phyloP scores from a whole-genome alignment of 2,797 vertebrate genomes.

The Otolemur crassicaudatus region DNA sequence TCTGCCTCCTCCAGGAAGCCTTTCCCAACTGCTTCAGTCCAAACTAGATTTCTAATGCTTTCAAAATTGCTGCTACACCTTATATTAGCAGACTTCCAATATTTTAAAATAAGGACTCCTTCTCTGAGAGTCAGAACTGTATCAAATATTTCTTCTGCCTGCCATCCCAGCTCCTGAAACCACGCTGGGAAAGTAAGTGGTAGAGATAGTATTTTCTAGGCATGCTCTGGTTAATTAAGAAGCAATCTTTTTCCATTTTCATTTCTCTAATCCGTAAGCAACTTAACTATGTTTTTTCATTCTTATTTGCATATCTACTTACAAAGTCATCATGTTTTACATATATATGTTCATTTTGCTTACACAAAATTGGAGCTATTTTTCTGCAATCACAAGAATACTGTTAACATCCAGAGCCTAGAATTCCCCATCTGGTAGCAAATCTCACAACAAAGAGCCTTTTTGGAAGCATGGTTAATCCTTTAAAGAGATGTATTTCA shows the following conservation, averaged over 20 bases:
- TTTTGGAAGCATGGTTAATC: constrained; percentile 65
- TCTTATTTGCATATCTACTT: constrained; percentile 69
- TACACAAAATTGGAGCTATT: constrained; percentile 71
- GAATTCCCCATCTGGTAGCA: constrained; percentile 77
- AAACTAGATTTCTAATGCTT: constrained; percentile 18
- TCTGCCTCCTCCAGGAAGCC: not conserved
- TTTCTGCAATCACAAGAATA: constrained; percentile 66
- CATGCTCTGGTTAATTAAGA: constrained; percentile 13
- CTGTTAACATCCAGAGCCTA: constrained; percentile 54
- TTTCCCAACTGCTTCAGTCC: not conserved
- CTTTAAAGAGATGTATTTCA: constrained; percentile 70
- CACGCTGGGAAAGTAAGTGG: not conserved
- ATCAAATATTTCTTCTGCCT: not conserved
- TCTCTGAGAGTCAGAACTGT: not conserved
- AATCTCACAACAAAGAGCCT: constrained; percentile 67
- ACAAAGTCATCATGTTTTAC: constrained; percentile 56
- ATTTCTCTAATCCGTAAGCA: constrained; percentile 56
- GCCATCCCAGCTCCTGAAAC: not conserved
- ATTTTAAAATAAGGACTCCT: constrained; percentile 19
- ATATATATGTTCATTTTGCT: constrained; percentile 66
- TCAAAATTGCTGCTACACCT: not conserved
- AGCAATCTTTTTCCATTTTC: constrained; percentile 43
- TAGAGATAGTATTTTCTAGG: constrained; percentile 2
- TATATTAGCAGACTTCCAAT: constrained; percentile 2
- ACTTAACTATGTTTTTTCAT: constrained; percentile 52